phyloP scores from a whole-genome alignment of 2,797 vertebrate species.

The Phyllotis vaccarum region DNA sequence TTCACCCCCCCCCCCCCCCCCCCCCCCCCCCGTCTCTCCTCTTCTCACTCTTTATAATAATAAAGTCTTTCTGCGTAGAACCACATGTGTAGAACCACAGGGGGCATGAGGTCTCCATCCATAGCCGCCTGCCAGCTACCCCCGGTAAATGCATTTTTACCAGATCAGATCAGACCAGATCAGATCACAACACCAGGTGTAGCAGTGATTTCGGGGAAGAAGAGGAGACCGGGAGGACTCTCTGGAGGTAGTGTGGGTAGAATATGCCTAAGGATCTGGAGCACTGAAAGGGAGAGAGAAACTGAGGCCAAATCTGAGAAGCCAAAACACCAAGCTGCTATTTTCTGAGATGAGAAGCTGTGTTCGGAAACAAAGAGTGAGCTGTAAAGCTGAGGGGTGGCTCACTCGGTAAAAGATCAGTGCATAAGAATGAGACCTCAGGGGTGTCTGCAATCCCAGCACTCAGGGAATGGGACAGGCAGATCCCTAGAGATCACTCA shows the following conservation, averaged over 20 bases:
- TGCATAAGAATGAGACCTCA: not conserved
- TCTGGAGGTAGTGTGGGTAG: not conserved
- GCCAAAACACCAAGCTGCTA: not conserved
- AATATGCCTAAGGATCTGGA: no score
- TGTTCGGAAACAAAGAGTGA: not conserved
- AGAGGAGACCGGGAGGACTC: not conserved
- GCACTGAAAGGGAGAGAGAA: not conserved
- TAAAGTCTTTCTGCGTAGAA: no score
- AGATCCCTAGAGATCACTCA: not conserved
- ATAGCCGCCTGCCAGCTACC: no score
- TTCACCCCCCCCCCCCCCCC: no score
- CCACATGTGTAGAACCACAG: no score
- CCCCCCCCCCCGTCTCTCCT: no score
- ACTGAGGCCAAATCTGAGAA: not conserved
- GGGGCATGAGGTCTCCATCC: no score
- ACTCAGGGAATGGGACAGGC: not conserved
- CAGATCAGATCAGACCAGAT: no score
- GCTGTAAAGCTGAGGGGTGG: not conserved
- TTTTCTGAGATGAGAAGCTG: not conserved
- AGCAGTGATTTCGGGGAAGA: not conserved
- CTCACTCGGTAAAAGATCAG: not conserved
- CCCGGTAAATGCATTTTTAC: no score
- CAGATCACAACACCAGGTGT: not conserved
- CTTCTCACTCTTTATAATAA: no score
- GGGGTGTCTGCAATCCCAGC: not conserved